Evolutionary conservation across 2,113 vertebrate genomes (phyloP).

Genomic region (Pseudopodoces humilis): DNA sequence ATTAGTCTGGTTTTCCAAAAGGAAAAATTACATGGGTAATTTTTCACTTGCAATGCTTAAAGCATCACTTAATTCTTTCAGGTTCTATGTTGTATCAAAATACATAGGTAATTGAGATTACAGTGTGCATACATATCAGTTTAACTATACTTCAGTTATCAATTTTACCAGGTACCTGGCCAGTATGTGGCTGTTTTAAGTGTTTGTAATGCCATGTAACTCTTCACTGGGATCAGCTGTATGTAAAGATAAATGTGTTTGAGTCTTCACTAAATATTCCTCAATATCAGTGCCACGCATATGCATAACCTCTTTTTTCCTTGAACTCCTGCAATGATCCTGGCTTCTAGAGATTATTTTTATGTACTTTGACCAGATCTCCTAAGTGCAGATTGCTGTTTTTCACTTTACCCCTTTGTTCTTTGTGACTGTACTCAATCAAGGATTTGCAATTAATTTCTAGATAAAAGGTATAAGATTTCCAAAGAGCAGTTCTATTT

Average conservation of each 20-base stretch:
- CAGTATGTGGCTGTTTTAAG: not conserved
- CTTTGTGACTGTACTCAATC: not conserved
- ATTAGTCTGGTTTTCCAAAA: not conserved
- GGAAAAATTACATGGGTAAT: not conserved
- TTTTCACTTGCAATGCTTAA: not conserved
- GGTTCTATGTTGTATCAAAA: not conserved
- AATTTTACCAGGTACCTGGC: not conserved
- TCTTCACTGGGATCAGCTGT: not conserved
- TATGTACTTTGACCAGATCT: not conserved
- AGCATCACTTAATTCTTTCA: constrained; percentile 5
- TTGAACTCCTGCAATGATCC: not conserved
- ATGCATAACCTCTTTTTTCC: not conserved
- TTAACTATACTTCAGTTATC: not conserved
- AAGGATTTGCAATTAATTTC: not conserved
- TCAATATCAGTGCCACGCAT: not conserved
- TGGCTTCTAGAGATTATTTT: not conserved
- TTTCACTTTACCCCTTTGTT: not conserved
- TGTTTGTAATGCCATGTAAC: not conserved
- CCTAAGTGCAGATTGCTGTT: not conserved
- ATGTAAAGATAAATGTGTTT: not conserved
- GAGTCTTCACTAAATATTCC: not conserved
- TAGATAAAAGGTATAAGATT: not conserved
- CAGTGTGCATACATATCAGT: not conserved
- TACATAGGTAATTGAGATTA: not conserved
- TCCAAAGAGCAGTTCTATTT: not conserved